Evolutionary conservation across 2,113 vertebrate species (phyloP).

Genomic region (Dromaius novaehollandiae): DNA sequence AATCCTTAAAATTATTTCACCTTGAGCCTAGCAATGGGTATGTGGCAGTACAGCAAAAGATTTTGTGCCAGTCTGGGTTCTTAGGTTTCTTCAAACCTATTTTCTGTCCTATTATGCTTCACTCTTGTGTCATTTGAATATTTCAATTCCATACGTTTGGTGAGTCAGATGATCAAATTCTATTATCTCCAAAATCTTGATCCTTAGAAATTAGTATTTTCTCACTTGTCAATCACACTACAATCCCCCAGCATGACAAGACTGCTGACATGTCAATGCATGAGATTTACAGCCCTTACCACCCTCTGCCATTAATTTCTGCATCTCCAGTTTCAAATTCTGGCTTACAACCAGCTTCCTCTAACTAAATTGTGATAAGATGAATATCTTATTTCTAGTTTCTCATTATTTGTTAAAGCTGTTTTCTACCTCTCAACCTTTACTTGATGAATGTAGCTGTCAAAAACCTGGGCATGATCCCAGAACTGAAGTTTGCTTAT

Average conservation of each 20-base stretch:
- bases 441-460: slow-evolving; percentile 67
- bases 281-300: slow-evolving; percentile 59
- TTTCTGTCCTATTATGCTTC: background rate
- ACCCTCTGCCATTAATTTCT: slow-evolving; percentile 65
- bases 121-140: background rate
- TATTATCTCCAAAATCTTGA: slow-evolving; percentile 18
- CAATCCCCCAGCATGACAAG: slow-evolving; percentile 9
- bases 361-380: slow-evolving; percentile 69
- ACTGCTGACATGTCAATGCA: slow-evolving; percentile 22
- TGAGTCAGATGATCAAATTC: background rate
- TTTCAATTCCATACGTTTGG: background rate
- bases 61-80: background rate
- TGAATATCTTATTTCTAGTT: slow-evolving; percentile 62
- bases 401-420: slow-evolving; percentile 68
- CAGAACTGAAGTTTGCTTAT: slow-evolving; percentile 11
- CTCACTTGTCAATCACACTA: slow-evolving; percentile 42
- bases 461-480: slow-evolving; percentile 54
- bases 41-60: background rate
- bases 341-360: slow-evolving; percentile 43
- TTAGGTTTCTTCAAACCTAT: background rate
- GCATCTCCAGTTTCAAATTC: slow-evolving; percentile 60
- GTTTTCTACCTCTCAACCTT: slow-evolving; percentile 62
- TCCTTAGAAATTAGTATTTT: slow-evolving; percentile 39
- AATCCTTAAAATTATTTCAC: background rate
- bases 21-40: background rate